Base-by-base conservation (phyloP, 2,113 vertebrate species). In the Caloenas nicobarica region DNA sequence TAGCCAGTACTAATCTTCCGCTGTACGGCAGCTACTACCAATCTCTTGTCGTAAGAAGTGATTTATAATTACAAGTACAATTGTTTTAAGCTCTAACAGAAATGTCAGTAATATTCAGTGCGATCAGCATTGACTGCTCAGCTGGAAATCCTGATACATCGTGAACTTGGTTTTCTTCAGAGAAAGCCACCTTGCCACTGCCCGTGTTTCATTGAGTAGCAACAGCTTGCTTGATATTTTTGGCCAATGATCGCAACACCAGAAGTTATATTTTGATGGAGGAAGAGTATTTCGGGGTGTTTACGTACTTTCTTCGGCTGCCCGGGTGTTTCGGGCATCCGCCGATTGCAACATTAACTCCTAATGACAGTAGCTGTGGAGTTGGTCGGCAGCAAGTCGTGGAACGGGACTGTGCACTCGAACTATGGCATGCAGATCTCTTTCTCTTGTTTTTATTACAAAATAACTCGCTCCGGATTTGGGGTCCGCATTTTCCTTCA, bases 401-500 rank as follows among this genome's bases (percentile, higher is more conserved):
- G 25, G 81, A 71, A 70, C 14, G 1, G 8, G 64, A 23, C 8
- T 16, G 3, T 16, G 26, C 5, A 2, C 11, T 17, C 42, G 9
- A 5, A 13, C 17, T 51, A 7, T 28, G 3, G 31, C 14, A 10
- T 4, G 11, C 17, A 28, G 9, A 51, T 7, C 4, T 48, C 6
- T 18, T 72, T 50, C 25, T 8, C 1, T 4, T 40, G 42, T 2
- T 53, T 62, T 76, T 44, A 2, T 5, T 23, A 6, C 13, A 53
- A 81, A 81, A 29, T 25, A 64, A 34, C 5, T 46, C 4, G 0
- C 6, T 33, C 5, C 2, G 1, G 3, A 23, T 60, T n/a, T 19
- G 3, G 19, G 4, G 11, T 76, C 31, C 2, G 0, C 34, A 5
- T 50, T 90, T 86, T 76, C 40, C 19, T 82, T 73, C 57, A 33